Percentiles rank a stretch among this genome's conserved stretches.
phyloP scores from a whole-genome alignment of 2,888 invertebrate species.

The Pediacus dermestoides region DNA sequence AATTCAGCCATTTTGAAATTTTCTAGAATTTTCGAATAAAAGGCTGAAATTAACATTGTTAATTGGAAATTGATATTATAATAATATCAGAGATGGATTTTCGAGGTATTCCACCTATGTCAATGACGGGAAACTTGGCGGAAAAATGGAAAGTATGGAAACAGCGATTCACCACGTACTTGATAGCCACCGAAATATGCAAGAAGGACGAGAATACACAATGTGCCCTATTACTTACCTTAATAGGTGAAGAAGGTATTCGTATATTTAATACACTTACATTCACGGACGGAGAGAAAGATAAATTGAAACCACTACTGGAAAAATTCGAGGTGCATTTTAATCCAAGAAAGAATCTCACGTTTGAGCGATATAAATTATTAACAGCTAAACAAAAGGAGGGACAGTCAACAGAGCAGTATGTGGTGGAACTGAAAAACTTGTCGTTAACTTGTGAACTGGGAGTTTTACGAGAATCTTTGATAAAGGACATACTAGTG shows the following conservation, averaged over 20 bases:
- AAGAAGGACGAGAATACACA: slow-evolving; percentile 14
- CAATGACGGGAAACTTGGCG: too few species aligned
- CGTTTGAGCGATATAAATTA: slow-evolving; percentile 18
- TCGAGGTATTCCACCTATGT: too few species aligned
- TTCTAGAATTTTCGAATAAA: too few species aligned
- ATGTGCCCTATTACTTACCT: slow-evolving; percentile 15
- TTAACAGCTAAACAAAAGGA: slow-evolving; percentile 16
- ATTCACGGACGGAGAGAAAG: slow-evolving; percentile 14
- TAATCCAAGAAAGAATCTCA: slow-evolving; percentile 15
- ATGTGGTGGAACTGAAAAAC: slow-evolving; percentile 16
- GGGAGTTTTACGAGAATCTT: slow-evolving; percentile 10
- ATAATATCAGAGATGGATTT: too few species aligned
- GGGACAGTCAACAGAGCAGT: slow-evolving; percentile 15
- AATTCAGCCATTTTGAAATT: too few species aligned
- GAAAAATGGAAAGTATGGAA: slow-evolving; percentile 20
- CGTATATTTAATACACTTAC: slow-evolving; percentile 20
- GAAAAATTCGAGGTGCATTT: slow-evolving; percentile 16
- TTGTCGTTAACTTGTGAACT: slow-evolving; percentile 16
- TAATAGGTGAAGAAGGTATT: slow-evolving; percentile 21
- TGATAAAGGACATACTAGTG: slow-evolving; percentile 14
- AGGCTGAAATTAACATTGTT: too few species aligned
- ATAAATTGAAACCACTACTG: slow-evolving; percentile 11
- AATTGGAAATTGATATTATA: too few species aligned
- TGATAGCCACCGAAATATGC: slow-evolving; percentile 17
- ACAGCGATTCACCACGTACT: slow-evolving; percentile 18